Evolutionary conservation across 2,888 invertebrate species (phyloP).

Genomic region (Eurois occulta): DNA sequence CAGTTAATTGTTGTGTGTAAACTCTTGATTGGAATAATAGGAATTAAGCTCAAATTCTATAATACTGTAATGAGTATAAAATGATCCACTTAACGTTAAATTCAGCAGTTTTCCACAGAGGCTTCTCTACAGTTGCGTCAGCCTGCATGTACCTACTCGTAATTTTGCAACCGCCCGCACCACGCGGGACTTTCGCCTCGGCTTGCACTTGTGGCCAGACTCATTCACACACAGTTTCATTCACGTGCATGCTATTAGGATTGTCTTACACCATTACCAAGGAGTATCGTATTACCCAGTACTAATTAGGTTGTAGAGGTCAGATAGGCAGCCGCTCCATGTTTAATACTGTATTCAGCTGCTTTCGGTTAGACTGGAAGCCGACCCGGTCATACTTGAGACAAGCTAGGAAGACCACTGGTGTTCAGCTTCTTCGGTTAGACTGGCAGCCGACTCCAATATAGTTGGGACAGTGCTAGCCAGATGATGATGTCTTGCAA

Average conservation of each 20-base stretch:
- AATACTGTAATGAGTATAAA: not conserved
- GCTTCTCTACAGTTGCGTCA: conserved; percentile 22
- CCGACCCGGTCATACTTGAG: too few relatives aligned
- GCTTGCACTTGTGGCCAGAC: conserved; percentile 8
- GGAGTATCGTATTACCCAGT: not conserved
- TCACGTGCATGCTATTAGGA: not conserved
- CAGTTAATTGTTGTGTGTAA: too few relatives aligned
- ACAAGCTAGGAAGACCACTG: too few relatives aligned
- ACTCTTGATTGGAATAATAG: too few relatives aligned
- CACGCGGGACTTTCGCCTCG: conserved; percentile 32
- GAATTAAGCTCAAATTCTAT: not conserved
- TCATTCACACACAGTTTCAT: conserved; percentile 14
- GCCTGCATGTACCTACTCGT: conserved; percentile 23
- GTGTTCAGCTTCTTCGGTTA: not conserved
- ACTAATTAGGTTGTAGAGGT: not conserved
- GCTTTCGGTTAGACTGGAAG: not conserved
- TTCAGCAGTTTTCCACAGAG: conserved; percentile 11
- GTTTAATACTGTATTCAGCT: not conserved
- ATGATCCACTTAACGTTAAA: not conserved
- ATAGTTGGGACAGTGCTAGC: not conserved
- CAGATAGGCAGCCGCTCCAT: not conserved
- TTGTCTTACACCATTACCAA: not conserved
- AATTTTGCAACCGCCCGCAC: conserved; percentile 14
- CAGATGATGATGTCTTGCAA: not conserved
- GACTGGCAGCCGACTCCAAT: not conserved